Evolutionary conservation across 1,140 invertebrate genomes (phyloP), one percentile per base, ranked within the genome.

Genomic region (Onthophagus taurus): DNA sequence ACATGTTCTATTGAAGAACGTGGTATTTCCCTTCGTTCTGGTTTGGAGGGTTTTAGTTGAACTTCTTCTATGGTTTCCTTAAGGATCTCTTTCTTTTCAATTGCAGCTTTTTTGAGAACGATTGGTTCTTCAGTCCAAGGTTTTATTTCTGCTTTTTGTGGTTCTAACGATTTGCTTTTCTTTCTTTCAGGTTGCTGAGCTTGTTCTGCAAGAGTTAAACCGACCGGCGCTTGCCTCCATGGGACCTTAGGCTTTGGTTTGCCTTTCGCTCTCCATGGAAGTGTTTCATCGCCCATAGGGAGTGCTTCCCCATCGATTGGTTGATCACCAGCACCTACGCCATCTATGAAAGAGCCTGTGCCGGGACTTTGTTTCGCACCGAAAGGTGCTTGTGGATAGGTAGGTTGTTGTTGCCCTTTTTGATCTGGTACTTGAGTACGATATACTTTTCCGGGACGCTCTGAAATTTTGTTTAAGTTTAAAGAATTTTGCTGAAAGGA

Each of bases 211-310:
- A n/a, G n/a, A n/a, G n/a, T n/a, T 26, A 29, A 13, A 5, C 11
- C 26, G 5, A 37, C 17, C 29, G 14, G 7, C 34, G 21, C 33
- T 42, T 44, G 42, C 42, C 37, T 19, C 20, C 44, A 33, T 17
- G 42, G 31, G 7, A 19, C 17, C 33, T 43, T 26, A 2, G 42
- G 16, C 13, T 6, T 43, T 7, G 42, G 29, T 26, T 35, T 43
- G 12, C 39, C 38, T 34, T 18, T 42, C 12, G 34, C 24, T 48
- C 72, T 56, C 74, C 74, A 76, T 8, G 69, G 65, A 44, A 76
- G 50, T 5, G 65, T 61, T 53, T 74, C 71, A 54, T 76, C 72
- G 29, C 67, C 70, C 49, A 64, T 16, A 18, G 70, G 69, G 45
- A 71, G 36, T 47, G 63, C 63, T 51, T 67, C 60, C 26, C 63